phyloP scores from a whole-genome alignment of 1,140 invertebrate genomes.

The Nephila pilipes region DNA sequence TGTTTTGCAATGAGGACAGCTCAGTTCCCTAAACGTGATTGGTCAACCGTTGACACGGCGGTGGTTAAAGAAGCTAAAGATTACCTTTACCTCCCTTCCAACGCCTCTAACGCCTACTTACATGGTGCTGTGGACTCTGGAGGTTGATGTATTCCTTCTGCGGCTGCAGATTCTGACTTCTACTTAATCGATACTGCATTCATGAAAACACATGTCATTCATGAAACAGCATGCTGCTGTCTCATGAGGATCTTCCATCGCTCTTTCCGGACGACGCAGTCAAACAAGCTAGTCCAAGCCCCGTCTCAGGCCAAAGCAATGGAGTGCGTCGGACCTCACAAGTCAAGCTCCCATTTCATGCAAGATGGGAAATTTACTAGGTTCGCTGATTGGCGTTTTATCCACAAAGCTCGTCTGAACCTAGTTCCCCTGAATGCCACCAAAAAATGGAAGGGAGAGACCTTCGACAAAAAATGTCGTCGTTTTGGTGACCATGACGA shows the following conservation, averaged over 20 bases:
- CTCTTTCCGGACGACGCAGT: background rate
- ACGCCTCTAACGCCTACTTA: background rate
- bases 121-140: background rate
- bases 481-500: background rate
- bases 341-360: background rate
- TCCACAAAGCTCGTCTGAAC: background rate
- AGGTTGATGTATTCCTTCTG: background rate
- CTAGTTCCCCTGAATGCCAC: background rate
- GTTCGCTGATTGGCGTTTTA: background rate
- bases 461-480: background rate
- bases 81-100: background rate
- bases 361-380: background rate
- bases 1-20: background rate
- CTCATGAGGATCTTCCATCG: background rate
- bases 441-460: too few relatives aligned
- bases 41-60: background rate
- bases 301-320: background rate
- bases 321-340: background rate
- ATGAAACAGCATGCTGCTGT: background rate
- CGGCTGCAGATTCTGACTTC: background rate
- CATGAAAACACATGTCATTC: background rate
- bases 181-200: background rate
- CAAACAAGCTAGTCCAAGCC: background rate
- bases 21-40: background rate
- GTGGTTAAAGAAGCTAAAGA: background rate